Evolutionary conservation across 2,888 invertebrate genomes (phyloP).

Genomic region (Pteria penguin): DNA sequence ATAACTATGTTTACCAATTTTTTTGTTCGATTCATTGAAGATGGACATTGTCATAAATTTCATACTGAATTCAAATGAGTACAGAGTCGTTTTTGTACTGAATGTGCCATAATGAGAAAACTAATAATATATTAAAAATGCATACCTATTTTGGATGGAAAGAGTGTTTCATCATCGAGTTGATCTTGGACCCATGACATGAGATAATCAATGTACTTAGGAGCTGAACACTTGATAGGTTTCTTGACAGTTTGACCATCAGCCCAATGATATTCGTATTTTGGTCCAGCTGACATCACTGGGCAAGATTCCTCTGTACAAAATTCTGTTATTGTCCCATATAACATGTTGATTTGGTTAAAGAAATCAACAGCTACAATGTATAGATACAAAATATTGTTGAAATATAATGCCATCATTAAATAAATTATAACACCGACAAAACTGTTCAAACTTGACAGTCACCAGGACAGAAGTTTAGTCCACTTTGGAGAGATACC

Average conservation of each 20-base stretch:
- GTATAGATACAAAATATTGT: no score
- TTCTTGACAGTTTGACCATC: conserved; percentile 98
- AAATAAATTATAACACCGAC: no score
- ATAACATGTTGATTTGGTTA: conserved; percentile 99
- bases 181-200: conserved; percentile 99
- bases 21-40: no score
- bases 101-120: no score
- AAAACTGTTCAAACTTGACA: no score
- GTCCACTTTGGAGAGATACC: no score
- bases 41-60: no score
- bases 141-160: conserved; percentile 97
- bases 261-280: conserved; percentile 99
- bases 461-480: no score
- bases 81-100: no score
- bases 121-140: neutral
- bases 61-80: no score
- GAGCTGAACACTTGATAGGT: conserved; percentile 99
- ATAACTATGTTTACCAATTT: no score
- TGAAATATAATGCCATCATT: no score
- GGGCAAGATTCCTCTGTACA: conserved; percentile 98
- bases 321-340: conserved; percentile 99
- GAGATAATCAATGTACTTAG: conserved; percentile 99
- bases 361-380: conserved; percentile 98
- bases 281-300: conserved; percentile 99
- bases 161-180: conserved; percentile 97